These are phyloP conservation scores for Chiloscyllium plagiosum DNA, from an alignment of 2,113 vertebrate genomes.

Conservation along the genomic window DNA sequence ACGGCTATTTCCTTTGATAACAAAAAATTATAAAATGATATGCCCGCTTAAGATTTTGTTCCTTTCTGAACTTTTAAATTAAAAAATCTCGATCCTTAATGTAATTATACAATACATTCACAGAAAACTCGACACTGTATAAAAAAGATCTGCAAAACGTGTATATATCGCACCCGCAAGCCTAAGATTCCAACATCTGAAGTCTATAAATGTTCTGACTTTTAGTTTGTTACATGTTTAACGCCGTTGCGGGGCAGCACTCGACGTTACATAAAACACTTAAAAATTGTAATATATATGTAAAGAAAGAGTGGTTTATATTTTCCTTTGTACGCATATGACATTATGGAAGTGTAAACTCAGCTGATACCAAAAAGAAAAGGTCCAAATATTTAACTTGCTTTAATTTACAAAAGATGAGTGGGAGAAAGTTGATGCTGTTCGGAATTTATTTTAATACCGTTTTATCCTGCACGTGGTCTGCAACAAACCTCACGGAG, in stretches of 20 bases:
- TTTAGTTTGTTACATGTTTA: neutral
- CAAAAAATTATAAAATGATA: neutral
- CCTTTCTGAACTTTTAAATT: no score
- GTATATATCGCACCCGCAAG: neutral
- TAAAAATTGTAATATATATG: neutral
- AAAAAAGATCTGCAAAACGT: neutral
- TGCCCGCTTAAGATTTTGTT: neutral
- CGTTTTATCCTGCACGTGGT: neutral
- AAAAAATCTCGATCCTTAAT: neutral
- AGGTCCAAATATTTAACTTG: neutral
- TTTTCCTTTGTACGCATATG: neutral
- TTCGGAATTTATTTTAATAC: neutral
- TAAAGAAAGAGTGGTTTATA: neutral
- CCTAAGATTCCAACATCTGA: neutral
- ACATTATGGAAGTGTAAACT: neutral
- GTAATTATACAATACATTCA: no score
- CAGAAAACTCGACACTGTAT: neutral
- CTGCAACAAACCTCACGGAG: neutral
- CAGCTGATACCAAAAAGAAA: neutral
- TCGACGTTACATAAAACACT: neutral
- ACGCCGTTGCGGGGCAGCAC: neutral
- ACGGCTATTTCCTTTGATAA: neutral
- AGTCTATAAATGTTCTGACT: neutral
- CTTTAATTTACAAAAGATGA: neutral
- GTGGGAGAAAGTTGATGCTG: neutral